Evolutionary conservation across 2,888 invertebrate species (phyloP), one percentile per base, ranked within the genome.

Genomic region (Endomychus coccineus): DNA sequence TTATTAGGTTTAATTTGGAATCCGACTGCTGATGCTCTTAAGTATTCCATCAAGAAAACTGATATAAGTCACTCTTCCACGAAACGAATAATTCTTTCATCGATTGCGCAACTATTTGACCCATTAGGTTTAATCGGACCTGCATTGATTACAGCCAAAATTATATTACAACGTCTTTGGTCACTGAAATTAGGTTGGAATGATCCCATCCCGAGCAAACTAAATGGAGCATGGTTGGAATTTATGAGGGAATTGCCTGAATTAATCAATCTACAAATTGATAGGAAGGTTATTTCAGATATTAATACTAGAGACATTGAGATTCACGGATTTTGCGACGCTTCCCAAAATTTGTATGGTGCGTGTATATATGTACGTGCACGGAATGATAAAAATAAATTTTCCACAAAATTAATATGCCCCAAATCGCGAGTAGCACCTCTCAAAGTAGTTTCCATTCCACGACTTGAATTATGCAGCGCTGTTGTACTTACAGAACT

Each of bases 1-100:
- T 42, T 33, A 2, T 37, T 42, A 23, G 43, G 40, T 5, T 11
- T 43, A 7, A 9, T 10, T 19, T 43, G 43, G 38, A 32, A 38
- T 27, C 27, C 37, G 2, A 36, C 17, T 5, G 10, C 11, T 7
- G 40, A 43, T 34, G 15, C 6, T 9, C 30, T 41, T 17, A 13
- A 33, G 10, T 43, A 41, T 29, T 10, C 22, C 12, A 14, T 33
- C 17, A 21, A 37, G 10, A 7, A 25, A n/a, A 9, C 9, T n/a
- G 2, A 15, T 14, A n/a, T n/a, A n/a, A n/a, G n/a, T n/a, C n/a
- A n/a, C n/a, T n/a, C n/a, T n/a, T n/a, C n/a, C n/a, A n/a, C n/a
- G n/a, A 39, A 42, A 42, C 11, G 27, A 27, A 27, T 11, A 14
- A 39, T 36, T 9, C 17, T 39, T 10, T 30, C 30, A 10, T 11